A percentile compares a stretch with the other conserved stretches of the same genome.
Conservation (phyloP, 2,113 vertebrate genomes). For the Oncorhynchus clarkii region DNA sequence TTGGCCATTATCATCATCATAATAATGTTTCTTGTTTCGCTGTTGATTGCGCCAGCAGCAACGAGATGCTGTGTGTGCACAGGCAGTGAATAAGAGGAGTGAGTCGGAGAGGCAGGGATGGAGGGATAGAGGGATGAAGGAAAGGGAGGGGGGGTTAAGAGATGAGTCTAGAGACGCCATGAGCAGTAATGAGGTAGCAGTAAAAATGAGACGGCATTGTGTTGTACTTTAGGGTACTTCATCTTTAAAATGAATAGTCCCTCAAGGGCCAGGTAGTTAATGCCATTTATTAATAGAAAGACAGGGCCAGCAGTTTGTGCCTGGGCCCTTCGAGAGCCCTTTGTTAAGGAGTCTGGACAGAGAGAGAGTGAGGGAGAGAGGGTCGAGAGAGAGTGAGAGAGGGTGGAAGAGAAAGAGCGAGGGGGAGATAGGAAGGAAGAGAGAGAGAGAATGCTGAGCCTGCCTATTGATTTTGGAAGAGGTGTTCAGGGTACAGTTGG, state of each 20-base stretch:
- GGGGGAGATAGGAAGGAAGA: too few species aligned
- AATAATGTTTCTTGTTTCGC: slow-evolving; percentile 67
- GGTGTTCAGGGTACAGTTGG: slow-evolving; percentile 23
- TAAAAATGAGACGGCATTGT: slow-evolving; percentile 78
- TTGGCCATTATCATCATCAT: slow-evolving; percentile 54
- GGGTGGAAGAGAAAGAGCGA: not conserved
- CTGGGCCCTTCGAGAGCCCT: slow-evolving; percentile 74
- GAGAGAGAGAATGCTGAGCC: slow-evolving; percentile 30
- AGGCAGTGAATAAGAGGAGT: slow-evolving; percentile 27
- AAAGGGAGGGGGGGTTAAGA: slow-evolving; percentile 40
- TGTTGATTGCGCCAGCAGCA: slow-evolving; percentile 55
- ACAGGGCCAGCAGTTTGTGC: slow-evolving; percentile 73
- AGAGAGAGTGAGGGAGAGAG: not conserved
- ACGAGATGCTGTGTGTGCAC: slow-evolving; percentile 22
- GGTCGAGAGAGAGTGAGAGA: slow-evolving; percentile 17
- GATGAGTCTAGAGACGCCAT: slow-evolving; percentile 65
- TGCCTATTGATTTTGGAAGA: slow-evolving; percentile 54
- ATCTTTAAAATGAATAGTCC: slow-evolving; percentile 82
- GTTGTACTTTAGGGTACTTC: slow-evolving; percentile 81
- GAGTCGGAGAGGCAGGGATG: slow-evolving; percentile 32
- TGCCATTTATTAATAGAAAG: slow-evolving; percentile 85
- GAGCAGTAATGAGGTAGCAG: slow-evolving; percentile 76
- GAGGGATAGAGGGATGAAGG: slow-evolving; percentile 26
- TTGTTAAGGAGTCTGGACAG: slow-evolving; percentile 66
- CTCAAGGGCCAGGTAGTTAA: slow-evolving; percentile 79